Conservation (phyloP, 2,888 invertebrate genomes). For the Eupeodes latifasciatus region DNA sequence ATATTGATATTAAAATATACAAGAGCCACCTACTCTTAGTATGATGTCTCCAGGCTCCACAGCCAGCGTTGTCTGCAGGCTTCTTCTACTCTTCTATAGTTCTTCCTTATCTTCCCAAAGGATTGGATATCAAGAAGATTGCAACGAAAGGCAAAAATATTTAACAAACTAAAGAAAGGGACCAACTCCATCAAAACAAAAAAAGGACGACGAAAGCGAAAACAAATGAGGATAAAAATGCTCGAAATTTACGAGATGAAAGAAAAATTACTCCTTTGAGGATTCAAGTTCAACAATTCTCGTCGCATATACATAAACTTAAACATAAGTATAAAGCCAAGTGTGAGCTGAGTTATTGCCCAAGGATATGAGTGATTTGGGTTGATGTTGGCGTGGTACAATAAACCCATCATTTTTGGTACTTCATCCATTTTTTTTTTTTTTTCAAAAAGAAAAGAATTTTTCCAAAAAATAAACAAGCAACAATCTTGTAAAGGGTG, state of each 20-base stretch:
- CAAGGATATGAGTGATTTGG: slow-evolving; percentile 43
- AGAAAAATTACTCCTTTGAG: slow-evolving; percentile 69
- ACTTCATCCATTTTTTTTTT: slow-evolving; percentile 16
- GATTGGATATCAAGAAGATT: slow-evolving; percentile 60
- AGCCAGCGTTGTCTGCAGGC: neutral
- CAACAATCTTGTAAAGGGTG: slow-evolving; percentile 32
- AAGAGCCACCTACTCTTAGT: slow-evolving; percentile 27
- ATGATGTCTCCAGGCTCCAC: neutral
- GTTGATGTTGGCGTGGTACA: slow-evolving; percentile 33
- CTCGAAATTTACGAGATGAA: slow-evolving; percentile 61
- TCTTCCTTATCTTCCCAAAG: slow-evolving; percentile 28
- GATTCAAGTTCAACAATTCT: slow-evolving; percentile 63
- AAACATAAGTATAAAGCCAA: neutral
- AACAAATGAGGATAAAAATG: neutral
- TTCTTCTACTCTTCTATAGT: slow-evolving; percentile 18
- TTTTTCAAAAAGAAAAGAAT: neutral
- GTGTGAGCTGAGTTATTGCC: slow-evolving; percentile 49
- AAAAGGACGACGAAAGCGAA: slow-evolving; percentile 4
- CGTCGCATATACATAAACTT: neutral
- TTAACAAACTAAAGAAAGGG: neutral
- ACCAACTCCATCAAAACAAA: neutral
- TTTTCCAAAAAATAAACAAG: slow-evolving; percentile 25
- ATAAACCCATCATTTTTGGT: slow-evolving; percentile 35
- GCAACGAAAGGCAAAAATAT: slow-evolving; percentile 29
- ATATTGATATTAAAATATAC: slow-evolving; percentile 6